Percentiles rank a stretch among this genome's conserved stretches.
Evolutionary conservation across 2,797 vertebrate species (phyloP).

Genomic region (Buceros bicornis): DNA sequence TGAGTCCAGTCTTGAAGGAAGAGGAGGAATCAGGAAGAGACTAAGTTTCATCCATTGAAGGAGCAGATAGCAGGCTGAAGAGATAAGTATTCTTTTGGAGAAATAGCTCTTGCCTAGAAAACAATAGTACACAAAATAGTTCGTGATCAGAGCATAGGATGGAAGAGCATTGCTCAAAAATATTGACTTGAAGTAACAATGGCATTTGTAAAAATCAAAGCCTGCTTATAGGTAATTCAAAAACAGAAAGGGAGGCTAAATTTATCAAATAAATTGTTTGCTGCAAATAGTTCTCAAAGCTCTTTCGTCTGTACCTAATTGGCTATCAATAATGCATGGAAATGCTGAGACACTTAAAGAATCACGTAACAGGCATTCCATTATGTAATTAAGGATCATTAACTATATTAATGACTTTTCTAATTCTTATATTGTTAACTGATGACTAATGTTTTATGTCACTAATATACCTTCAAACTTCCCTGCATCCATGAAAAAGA

Average conservation of each 20-base stretch:
- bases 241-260: conserved; percentile 38
- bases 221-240: conserved; percentile 31
- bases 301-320: conserved; percentile 67
- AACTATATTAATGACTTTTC: conserved; percentile 69
- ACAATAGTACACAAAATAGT: neutral
- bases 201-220: conserved; percentile 54
- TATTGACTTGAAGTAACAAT: conserved; percentile 21
- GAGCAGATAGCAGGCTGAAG: neutral
- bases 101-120: neutral
- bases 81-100: neutral
- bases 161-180: conserved; percentile 8
- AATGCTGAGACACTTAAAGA: conserved; percentile 65
- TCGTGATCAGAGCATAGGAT: neutral
- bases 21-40: neutral
- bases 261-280: conserved; percentile 72
- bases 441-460: conserved; percentile 51
- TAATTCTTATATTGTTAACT: conserved; percentile 69
- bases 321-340: conserved; percentile 71
- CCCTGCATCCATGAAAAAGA: neutral
- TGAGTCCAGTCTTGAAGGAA: neutral
- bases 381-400: conserved; percentile 76
- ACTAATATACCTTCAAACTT: conserved; percentile 41
- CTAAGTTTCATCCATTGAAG: neutral
- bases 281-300: conserved; percentile 52
- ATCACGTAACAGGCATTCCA: conserved; percentile 63